Evolutionary conservation across 2,888 invertebrate species (phyloP), one percentile per base, ranked within the genome.

Genomic region (Anoplius nigerrimus): DNA sequence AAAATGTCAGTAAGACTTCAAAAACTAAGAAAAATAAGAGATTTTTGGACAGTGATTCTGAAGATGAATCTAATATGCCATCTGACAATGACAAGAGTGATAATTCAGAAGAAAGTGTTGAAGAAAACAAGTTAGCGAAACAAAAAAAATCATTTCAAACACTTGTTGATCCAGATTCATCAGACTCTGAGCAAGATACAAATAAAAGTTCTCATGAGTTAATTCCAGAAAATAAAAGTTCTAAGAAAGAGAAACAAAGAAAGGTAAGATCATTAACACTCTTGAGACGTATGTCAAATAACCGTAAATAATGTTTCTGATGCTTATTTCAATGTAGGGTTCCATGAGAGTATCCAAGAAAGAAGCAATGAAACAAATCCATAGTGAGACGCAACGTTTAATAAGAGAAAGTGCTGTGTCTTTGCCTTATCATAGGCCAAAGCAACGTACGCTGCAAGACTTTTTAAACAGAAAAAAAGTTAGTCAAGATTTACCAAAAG

Each of bases 351-450:
- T 82, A 62, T 78, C 86, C 0, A 88, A 88, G 34, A 90, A 92
- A 82, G 91, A 93, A 79, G 93, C 93, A 68, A 93, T 93, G 90
- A 92, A 92, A 78, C 92, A 94, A 81, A 95, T 97, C 72, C 93
- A 93, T 83, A 95, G 96, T 87, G 96, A 96, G 88, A 94, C 95
- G 0, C 96, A 97, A 87, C 90, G 96, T 63, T 91, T 95, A 90
- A 86, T 95, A 11, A 90, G 97, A 76, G 95, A 97, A 86, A 92
- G 93, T 18, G 90, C 92, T 67, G 91, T 97, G 11, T 92, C 93
- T 48, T 89, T 98, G 45, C 97, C 97, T 0, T 97, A 97, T 87
- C 97, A 97, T 86, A 92, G 93, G 83, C 96, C 97, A 0, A 95
- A 94, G 83, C 93, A 94, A 46, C 91, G 94, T 62, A 93, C 94